Conservation (phyloP, 1,140 invertebrate species). For the Catajapyx aquilonaris region DNA sequence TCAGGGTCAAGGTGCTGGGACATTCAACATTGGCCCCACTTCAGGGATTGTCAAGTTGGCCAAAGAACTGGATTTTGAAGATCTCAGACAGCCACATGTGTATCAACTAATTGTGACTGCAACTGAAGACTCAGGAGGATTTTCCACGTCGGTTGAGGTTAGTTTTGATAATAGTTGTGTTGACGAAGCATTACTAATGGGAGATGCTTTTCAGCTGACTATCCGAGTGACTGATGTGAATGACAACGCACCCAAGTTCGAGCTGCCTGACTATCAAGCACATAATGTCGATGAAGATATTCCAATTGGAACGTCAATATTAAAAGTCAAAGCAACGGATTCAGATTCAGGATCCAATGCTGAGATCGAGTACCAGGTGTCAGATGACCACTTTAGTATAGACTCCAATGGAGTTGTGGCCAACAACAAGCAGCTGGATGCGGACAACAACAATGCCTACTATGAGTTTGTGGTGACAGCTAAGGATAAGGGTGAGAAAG, state of each 20-base stretch:
- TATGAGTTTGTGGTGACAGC: slow-evolving; percentile 84
- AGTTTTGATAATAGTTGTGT: not conserved
- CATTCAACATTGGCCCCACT: slow-evolving; percentile 83
- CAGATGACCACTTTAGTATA: slow-evolving; percentile 80
- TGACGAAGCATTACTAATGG: not conserved
- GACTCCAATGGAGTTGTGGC: slow-evolving; percentile 77
- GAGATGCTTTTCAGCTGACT: slow-evolving; percentile 36
- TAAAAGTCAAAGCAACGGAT: slow-evolving; percentile 83
- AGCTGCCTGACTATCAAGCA: slow-evolving; percentile 83
- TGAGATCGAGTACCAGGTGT: slow-evolving; percentile 79
- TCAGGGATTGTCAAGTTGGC: slow-evolving; percentile 84
- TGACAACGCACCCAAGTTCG: slow-evolving; percentile 84
- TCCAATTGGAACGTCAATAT: slow-evolving; percentile 65
- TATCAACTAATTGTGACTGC: slow-evolving; percentile 80
- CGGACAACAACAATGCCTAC: slow-evolving; percentile 89
- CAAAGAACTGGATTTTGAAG: slow-evolving; percentile 87
- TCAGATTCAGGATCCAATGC: slow-evolving; percentile 79
- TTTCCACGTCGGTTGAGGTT: slow-evolving; percentile 87
- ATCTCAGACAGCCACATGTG: slow-evolving; percentile 74
- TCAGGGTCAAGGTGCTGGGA: slow-evolving; percentile 79
- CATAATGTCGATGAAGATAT: slow-evolving; percentile 90
- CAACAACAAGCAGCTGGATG: slow-evolving; percentile 81
- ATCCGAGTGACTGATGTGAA: slow-evolving; percentile 87
- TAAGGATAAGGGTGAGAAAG: slow-evolving; percentile 52
- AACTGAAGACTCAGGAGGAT: slow-evolving; percentile 86